Base-by-base conservation (phyloP, 2,888 invertebrate genomes). In the Ophioninae sp. region DNA sequence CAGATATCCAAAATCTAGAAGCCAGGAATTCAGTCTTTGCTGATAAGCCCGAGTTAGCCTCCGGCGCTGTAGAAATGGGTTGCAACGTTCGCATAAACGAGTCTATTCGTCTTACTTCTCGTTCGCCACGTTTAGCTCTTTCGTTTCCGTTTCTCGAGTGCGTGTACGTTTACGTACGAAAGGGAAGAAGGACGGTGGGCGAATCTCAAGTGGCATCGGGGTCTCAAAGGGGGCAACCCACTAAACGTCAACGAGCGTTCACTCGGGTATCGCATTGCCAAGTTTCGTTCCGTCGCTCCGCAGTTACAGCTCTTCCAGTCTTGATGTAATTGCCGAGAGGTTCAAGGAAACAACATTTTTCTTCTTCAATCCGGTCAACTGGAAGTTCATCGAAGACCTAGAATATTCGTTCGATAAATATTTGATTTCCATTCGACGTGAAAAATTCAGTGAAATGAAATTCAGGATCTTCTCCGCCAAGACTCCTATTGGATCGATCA, bases 201-300 rank as follows among this genome's bases (percentile, higher is more conserved):
- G 50, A 75, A 75, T 82, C 75, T 82, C 82, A 8, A 74, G 74
- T 75, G 59, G 64, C 68, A 82, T 82, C 82, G 79, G 62, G 20
- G 64, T 73, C 74, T 44, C 69, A 57, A n/a, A n/a, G n/a, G 41
- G 57, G 44, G 59, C 17, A 64, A 59, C 64, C 37, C 57, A 61
- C 64, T 44, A 74, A 69, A 68, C 74, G 78, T 74, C 82, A 78
- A 62, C 73, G 64, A 56, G 64, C n/a, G 44, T n/a, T 70, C 56
- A 64, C 20, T 64, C 77, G 13, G 65, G 73, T 78, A 68, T 62
- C 65, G 62, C 73, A 56, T 72, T 50, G 50, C 70, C 6, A n/a
- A 10, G 44, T 69, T 37, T 76, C 59, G 44, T 76, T 61, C 20
- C 65, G 17, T 59, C 44, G 50, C 37, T 56, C 59, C 21, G 57